Evolutionary conservation across 2,888 invertebrate species (phyloP), one percentile per base, ranked within the genome.

Genomic region (Heteropelma amictum): DNA sequence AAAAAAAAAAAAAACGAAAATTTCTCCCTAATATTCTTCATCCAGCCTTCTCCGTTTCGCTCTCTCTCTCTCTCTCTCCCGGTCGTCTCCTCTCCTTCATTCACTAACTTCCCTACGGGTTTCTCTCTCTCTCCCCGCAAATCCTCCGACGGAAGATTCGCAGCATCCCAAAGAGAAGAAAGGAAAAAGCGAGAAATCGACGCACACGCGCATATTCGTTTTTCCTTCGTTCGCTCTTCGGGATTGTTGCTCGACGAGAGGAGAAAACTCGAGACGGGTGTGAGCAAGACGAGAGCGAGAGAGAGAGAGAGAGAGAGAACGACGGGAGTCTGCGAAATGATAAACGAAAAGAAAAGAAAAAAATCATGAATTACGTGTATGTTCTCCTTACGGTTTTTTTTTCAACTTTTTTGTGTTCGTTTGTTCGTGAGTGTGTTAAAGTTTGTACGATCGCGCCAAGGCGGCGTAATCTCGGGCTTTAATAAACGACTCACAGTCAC

Each of bases 401-500:
- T n/a, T n/a, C n/a, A n/a, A n/a, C n/a, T 40, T 21, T 26, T 53
- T 47, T 35, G 17, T 60, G 21, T 14, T 33, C 8, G n/a, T n/a
- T n/a, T n/a, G n/a, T 30, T 61, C 33, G 42, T 28, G 14, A 40
- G 17, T 47, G n/a, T 28, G 17, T 56, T 60, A 28, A 30, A 40
- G 42, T 49, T 14, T 26, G 26, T 42, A 47, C 26, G 61, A 56
- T 38, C 42, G 35, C 53, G 72, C 61, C 54, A 35, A 64, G 54
- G 30, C 40, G 49, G 51, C 61, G 58, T 38, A 14, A 47, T 76
- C 45, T 65, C 60, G 68, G 40, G 45, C 23, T 65, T 53, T 67
- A 8, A 19, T 38, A 47, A 23, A 54, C 68, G 70, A 65, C 71
- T 78, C 77, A 72, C 75, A 75, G 75, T 77, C 77, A 71, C 72